phyloP scores from a whole-genome alignment of 2,888 invertebrate genomes.

The Meandrusa payeni region DNA sequence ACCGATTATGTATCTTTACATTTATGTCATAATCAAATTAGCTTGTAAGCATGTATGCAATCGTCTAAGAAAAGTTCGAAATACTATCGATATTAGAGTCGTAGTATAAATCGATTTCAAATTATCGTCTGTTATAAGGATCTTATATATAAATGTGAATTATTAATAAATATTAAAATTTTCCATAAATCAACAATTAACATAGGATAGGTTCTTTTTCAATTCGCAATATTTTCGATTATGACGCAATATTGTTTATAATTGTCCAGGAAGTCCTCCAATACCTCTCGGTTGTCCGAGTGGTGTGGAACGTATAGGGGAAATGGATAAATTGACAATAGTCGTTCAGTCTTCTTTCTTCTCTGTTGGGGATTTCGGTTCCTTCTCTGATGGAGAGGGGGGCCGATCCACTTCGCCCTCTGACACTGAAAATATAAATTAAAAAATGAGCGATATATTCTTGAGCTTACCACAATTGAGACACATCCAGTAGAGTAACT shows the following conservation, averaged over 20 bases:
- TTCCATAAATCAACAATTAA: constrained; percentile 3
- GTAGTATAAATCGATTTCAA: too few species aligned
- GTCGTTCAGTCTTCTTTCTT: constrained; percentile 74
- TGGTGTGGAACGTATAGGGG: constrained; percentile 6
- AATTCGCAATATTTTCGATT: too few species aligned
- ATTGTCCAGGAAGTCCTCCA: background rate
- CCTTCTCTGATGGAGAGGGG: constrained; percentile 48
- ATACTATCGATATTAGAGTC: background rate
- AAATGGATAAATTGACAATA: constrained; percentile 25
- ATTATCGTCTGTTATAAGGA: too few species aligned
- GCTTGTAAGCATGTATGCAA: constrained; percentile 4
- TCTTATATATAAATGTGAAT: too few species aligned
- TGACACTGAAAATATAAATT: constrained; percentile 46
- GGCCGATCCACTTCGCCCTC: constrained; percentile 55
- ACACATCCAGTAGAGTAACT: too few species aligned
- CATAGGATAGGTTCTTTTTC: too few species aligned
- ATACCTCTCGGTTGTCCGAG: constrained; percentile 21
- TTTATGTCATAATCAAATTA: too few species aligned
- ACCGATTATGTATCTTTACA: too few species aligned
- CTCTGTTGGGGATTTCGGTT: constrained; percentile 52
- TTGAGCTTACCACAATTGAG: too few species aligned
- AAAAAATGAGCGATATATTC: too few species aligned
- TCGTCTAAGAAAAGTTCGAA: background rate
- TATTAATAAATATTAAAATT: constrained; percentile 3
- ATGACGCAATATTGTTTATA: background rate